phyloP scores from a whole-genome alignment of 2,888 invertebrate genomes.

The Gastracanthus pulcherrimus region DNA sequence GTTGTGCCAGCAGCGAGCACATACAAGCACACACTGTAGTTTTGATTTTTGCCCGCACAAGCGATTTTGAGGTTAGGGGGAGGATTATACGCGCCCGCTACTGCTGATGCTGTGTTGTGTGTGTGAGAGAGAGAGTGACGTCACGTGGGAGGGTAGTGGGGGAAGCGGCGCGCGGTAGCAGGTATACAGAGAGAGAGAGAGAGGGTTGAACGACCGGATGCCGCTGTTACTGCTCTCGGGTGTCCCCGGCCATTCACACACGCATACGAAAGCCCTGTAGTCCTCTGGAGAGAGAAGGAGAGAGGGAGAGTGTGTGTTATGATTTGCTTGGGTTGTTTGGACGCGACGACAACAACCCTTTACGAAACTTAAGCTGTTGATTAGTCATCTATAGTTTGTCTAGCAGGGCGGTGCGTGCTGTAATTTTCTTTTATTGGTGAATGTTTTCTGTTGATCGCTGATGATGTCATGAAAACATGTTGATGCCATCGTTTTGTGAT shows the following conservation, averaged over 20 bases:
- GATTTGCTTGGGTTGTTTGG: background rate
- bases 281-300: too few relatives aligned
- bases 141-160: background rate
- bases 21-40: background rate
- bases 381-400: background rate
- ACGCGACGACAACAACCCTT: background rate
- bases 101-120: too few relatives aligned
- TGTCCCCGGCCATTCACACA: constrained; percentile 4
- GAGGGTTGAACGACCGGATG: constrained; percentile 43
- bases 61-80: background rate
- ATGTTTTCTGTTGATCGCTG: too few relatives aligned
- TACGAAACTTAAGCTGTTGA: constrained; percentile 1
- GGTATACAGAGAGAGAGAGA: background rate
- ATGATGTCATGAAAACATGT: too few relatives aligned
- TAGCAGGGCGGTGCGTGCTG: background rate
- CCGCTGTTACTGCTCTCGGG: too few relatives aligned
- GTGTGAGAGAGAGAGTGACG: too few relatives aligned
- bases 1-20: too few relatives aligned
- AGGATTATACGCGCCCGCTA: background rate
- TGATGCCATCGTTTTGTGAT: too few relatives aligned
- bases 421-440: background rate
- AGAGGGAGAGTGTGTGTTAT: background rate
- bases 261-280: constrained; percentile 11
- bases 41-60: background rate
- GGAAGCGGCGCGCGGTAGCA: background rate